Evolutionary conservation across 1,140 invertebrate species (phyloP).

Genomic region (Anoplolepis gracilipes): DNA sequence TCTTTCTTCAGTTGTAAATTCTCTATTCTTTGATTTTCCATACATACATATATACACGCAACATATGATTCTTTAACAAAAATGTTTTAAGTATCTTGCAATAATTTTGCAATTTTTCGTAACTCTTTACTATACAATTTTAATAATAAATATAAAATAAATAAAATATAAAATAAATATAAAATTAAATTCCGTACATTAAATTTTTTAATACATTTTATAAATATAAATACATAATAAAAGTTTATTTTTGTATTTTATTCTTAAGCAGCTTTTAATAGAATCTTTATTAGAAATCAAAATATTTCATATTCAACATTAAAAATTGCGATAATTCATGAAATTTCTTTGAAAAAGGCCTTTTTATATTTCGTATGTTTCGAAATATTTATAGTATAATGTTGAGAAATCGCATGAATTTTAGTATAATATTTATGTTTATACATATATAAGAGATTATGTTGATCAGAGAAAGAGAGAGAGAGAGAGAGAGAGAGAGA

Average conservation of each 20-base stretch:
- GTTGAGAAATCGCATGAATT: neutral
- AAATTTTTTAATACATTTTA: neutral
- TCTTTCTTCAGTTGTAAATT: neutral
- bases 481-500: too few species aligned
- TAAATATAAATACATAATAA: neutral
- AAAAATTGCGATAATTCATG: neutral
- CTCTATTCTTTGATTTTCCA: neutral
- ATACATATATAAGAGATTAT: slow-evolving; percentile 44
- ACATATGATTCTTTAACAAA: slow-evolving; percentile 8
- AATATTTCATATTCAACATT: neutral
- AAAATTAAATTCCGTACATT: too few species aligned
- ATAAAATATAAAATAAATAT: too few species aligned
- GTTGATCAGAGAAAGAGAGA: too few species aligned
- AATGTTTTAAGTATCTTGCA: neutral
- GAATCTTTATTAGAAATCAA: neutral
- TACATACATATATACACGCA: neutral
- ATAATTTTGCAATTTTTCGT: neutral
- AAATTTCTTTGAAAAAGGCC: neutral
- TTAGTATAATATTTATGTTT: slow-evolving; percentile 12
- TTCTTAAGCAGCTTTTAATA: neutral
- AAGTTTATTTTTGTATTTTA: neutral
- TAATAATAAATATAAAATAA: neutral
- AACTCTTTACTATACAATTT: neutral
- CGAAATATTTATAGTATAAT: slow-evolving; percentile 8
- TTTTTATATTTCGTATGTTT: neutral